phyloP scores from a whole-genome alignment of 1,140 invertebrate species.

The Ceratina japonica region DNA sequence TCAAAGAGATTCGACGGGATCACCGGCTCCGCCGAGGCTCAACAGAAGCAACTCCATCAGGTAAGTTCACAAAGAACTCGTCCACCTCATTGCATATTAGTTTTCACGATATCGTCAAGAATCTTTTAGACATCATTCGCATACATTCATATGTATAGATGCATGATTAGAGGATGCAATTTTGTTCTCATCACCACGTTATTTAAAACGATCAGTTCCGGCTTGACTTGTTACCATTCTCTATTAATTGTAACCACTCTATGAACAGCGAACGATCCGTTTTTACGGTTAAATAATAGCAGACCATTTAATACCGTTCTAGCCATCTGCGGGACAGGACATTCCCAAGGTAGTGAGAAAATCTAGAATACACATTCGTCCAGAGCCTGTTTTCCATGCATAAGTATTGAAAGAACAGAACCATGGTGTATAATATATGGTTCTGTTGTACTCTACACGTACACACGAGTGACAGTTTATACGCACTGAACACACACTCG shows the following conservation, averaged over 20 bases:
- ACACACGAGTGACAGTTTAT: slow-evolving; percentile 36
- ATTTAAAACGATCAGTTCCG: slow-evolving; percentile 32
- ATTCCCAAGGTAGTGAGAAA: slow-evolving; percentile 89
- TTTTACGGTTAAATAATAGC: slow-evolving; percentile 59
- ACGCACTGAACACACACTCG: slow-evolving; percentile 18
- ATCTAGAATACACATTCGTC: slow-evolving; percentile 57
- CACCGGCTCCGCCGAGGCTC: slow-evolving; percentile 84
- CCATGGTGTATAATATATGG: neutral
- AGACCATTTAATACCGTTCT: slow-evolving; percentile 74
- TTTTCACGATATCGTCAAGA: slow-evolving; percentile 14
- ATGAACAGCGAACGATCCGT: slow-evolving; percentile 16
- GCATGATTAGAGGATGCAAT: slow-evolving; percentile 53
- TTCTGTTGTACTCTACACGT: slow-evolving; percentile 16
- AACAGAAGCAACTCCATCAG: slow-evolving; percentile 96
- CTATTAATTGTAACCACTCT: slow-evolving; percentile 19
- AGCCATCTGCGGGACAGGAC: slow-evolving; percentile 94
- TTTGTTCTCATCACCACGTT: slow-evolving; percentile 29
- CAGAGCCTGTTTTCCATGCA: slow-evolving; percentile 51
- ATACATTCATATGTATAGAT: slow-evolving; percentile 48
- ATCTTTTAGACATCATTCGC: slow-evolving; percentile 39
- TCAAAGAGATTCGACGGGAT: slow-evolving; percentile 82
- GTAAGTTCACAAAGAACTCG: slow-evolving; percentile 78
- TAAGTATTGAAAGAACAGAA: slow-evolving; percentile 57
- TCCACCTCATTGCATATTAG: slow-evolving; percentile 7
- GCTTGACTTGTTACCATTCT: slow-evolving; percentile 44